phyloP scores from a whole-genome alignment of 2,797 vertebrate species.

The Phoxinus dragarum region DNA sequence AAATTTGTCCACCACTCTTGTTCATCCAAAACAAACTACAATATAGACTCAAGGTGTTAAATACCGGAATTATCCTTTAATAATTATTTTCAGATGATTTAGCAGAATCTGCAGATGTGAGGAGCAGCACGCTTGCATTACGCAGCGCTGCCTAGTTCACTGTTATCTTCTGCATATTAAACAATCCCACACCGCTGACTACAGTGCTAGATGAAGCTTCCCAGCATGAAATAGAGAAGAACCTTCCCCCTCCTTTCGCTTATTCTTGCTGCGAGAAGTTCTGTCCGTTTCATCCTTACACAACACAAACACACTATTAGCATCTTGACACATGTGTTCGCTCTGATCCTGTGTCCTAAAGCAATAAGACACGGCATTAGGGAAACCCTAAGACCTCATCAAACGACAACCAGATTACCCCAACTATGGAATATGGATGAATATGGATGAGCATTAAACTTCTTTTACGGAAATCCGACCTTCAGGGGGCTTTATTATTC shows the following conservation, averaged over 20 bases:
- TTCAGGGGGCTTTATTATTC: constrained; percentile 72
- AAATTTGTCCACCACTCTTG: too few species aligned
- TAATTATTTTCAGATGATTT: constrained; percentile 3
- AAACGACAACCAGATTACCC: constrained; percentile 74
- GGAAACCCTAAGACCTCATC: constrained; percentile 73
- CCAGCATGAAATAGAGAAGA: constrained; percentile 25
- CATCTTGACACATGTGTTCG: constrained; percentile 49
- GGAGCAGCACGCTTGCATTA: neutral
- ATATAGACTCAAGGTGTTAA: too few species aligned
- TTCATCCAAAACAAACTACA: too few species aligned
- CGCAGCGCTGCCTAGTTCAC: constrained; percentile 20
- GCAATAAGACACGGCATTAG: constrained; percentile 64
- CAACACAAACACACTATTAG: constrained; percentile 53
- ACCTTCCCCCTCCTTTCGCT: neutral
- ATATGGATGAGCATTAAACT: constrained; percentile 79
- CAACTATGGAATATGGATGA: constrained; percentile 75
- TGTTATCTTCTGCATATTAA: constrained; percentile 21
- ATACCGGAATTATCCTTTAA: too few species aligned
- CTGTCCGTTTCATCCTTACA: constrained; percentile 8
- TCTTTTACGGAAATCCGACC: constrained; percentile 70
- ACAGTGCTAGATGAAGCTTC: constrained; percentile 6
- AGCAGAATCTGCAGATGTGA: constrained; percentile 19
- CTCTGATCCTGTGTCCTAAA: constrained; percentile 67
- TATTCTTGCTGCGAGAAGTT: constrained; percentile 8
- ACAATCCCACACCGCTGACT: constrained; percentile 24